Conservation (phyloP, 2,113 vertebrate genomes). For the Lampris megalopsis region DNA sequence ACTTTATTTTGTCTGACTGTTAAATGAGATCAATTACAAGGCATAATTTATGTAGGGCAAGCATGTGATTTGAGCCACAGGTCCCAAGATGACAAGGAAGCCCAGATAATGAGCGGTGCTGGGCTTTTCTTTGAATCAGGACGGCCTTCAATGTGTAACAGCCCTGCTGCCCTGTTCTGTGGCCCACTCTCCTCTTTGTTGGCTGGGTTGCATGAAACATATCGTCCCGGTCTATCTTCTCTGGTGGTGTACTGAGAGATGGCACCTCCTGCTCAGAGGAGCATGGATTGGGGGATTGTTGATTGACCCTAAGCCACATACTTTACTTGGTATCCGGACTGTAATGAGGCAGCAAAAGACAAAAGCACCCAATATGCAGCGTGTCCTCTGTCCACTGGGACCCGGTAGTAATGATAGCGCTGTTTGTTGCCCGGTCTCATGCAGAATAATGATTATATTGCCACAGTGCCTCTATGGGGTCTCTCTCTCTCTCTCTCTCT, state of each 20-base stretch:
- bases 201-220: constrained; percentile 8
- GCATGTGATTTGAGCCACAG: constrained; percentile 56
- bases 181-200: neutral
- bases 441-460: constrained; percentile 64
- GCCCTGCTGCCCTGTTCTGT: neutral
- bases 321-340: constrained; percentile 53
- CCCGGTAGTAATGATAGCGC: constrained; percentile 61
- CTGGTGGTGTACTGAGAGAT: neutral
- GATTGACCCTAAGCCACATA: constrained; percentile 19
- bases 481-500: neutral
- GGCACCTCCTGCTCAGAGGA: neutral
- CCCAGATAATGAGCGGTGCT: constrained; percentile 54
- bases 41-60: constrained; percentile 36
- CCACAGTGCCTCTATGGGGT: constrained; percentile 5
- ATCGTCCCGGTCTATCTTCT: constrained; percentile 13
- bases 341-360: constrained; percentile 68
- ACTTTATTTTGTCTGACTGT: neutral
- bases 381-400: constrained; percentile 57
- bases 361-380: constrained; percentile 60
- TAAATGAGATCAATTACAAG: constrained; percentile 40
- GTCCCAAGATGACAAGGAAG: constrained; percentile 52
- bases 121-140: constrained; percentile 33
- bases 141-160: constrained; percentile 33
- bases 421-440: constrained; percentile 73
- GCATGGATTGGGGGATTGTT: constrained; percentile 21